Evolutionary conservation across 2,888 invertebrate genomes (phyloP), one percentile per base, ranked within the genome.

Genomic region (Rhagonycha lutea): DNA sequence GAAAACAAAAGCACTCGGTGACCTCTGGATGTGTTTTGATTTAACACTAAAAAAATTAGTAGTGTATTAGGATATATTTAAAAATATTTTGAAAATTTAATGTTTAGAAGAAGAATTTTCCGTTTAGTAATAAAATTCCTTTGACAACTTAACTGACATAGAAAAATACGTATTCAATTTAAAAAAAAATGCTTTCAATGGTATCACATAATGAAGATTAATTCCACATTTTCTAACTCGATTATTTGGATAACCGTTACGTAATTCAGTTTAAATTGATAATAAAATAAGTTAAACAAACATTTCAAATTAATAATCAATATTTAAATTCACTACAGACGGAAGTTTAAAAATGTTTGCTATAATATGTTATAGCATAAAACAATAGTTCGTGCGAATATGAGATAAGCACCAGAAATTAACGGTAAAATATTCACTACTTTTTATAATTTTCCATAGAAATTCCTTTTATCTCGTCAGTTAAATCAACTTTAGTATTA

Each of bases 351-450:
- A 72, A 72, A 47, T n/a, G 65, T 72, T 72, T 32, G 65, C 24
- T 47, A 72, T 65, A 72, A 10, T 24, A 67, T 72, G 60, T 18
- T 18, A n/a, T 32, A 67, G 47, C 24, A 18, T 67, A 65, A 32
- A 71, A 65, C 47, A 26, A 47, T 18, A 26, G 47, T 72, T 14
- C 60, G 67, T 65, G n/a, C 8, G 32, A 72, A 47, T 23, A 63
- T 47, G 65, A 72, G 63, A 65, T 24, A 65, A 60, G 47, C 12
- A 5, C n/a, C 1, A 47, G 67, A 26, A 65, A 32, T 32, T 23
- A 24, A 60, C 32, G 47, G 65, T 72, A 72, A 72, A 72, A 72
- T 72, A 72, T 72, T 72, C 71, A 72, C 60, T 14, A 72, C 24
- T 67, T 24, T n/a, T 72, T 67, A 61, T 72, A 47, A 72, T 72